Conservation (phyloP, 2,797 vertebrate genomes). For the Siniperca obscura region DNA sequence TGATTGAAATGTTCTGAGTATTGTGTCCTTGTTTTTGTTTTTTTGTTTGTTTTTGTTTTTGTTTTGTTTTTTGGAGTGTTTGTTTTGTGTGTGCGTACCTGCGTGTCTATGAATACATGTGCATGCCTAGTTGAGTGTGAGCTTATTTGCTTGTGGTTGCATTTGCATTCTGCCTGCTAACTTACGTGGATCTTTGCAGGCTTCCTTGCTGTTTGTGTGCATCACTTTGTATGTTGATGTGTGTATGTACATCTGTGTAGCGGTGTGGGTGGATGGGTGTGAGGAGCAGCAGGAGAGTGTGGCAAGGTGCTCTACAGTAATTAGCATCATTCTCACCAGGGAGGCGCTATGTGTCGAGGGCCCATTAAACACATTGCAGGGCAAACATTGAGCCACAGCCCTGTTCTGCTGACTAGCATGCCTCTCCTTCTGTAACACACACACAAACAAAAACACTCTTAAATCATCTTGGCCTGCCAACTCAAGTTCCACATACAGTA, state of each 20-base stretch:
- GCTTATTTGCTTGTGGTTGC: conserved; percentile 47
- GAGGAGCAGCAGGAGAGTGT: conserved; percentile 43
- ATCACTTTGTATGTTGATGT: not conserved
- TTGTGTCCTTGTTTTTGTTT: conserved; percentile 10
- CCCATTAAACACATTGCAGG: conserved; percentile 78
- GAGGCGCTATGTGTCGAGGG: conserved; percentile 65
- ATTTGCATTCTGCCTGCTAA: conserved; percentile 50
- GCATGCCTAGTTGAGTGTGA: conserved; percentile 11
- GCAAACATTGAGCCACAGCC: conserved; percentile 62
- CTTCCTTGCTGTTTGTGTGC: conserved; percentile 25
- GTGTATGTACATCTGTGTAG: conserved; percentile 7
- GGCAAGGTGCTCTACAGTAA: conserved; percentile 72
- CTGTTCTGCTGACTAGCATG: conserved; percentile 76
- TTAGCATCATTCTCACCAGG: conserved; percentile 78
- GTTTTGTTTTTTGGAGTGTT: not conserved
- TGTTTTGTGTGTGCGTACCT: not conserved
- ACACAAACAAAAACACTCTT: conserved; percentile 48
- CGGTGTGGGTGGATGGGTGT: not conserved
- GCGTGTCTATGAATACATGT: conserved; percentile 25
- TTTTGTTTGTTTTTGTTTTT: not conserved
- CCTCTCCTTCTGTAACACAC: conserved; percentile 42
- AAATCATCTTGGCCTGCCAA: conserved; percentile 67
- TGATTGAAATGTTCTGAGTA: conserved; percentile 56
- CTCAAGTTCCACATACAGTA: conserved; percentile 38
- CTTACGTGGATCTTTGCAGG: conserved; percentile 36